phyloP scores from a whole-genome alignment of 1,140 invertebrate species.

The Carcinoscorpius rotundicauda region DNA sequence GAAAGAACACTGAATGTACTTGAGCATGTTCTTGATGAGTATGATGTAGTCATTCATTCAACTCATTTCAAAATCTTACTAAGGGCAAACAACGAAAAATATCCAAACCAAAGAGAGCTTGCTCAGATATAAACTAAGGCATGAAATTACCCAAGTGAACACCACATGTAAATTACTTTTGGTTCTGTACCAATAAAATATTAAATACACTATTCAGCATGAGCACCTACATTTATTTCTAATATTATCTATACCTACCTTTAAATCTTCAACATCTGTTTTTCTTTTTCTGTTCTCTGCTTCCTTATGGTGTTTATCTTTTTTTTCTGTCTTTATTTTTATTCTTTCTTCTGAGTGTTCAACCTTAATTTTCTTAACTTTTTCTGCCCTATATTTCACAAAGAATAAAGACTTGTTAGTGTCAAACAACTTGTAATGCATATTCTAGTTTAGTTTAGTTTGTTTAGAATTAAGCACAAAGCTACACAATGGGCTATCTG shows the following conservation, averaged over 20 bases:
- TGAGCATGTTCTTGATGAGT: too few species aligned
- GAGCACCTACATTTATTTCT: conserved; percentile 10
- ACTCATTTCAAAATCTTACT: too few species aligned
- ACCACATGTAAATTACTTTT: neutral
- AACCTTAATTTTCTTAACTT: conserved; percentile 9
- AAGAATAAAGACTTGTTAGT: neutral
- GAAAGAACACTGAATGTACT: too few species aligned
- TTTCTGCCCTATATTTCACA: neutral
- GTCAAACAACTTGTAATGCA: neutral
- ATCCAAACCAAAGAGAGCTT: too few species aligned
- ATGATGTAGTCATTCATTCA: too few species aligned
- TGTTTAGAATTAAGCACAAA: neutral
- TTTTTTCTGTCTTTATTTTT: too few species aligned
- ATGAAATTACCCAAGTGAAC: neutral
- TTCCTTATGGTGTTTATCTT: too few species aligned
- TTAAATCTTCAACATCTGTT: conserved; percentile 12
- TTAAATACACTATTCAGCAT: neutral
- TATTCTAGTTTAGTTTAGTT: neutral
- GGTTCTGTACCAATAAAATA: neutral
- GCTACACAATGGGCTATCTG: neutral
- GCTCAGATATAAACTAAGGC: neutral
- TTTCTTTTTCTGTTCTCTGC: conserved; percentile 11
- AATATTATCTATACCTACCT: too few species aligned
- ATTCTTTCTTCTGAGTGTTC: neutral
- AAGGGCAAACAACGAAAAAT: too few species aligned